Evolutionary conservation across 2,113 vertebrate genomes (phyloP).

Genomic region (Leucopsar rothschildi): DNA sequence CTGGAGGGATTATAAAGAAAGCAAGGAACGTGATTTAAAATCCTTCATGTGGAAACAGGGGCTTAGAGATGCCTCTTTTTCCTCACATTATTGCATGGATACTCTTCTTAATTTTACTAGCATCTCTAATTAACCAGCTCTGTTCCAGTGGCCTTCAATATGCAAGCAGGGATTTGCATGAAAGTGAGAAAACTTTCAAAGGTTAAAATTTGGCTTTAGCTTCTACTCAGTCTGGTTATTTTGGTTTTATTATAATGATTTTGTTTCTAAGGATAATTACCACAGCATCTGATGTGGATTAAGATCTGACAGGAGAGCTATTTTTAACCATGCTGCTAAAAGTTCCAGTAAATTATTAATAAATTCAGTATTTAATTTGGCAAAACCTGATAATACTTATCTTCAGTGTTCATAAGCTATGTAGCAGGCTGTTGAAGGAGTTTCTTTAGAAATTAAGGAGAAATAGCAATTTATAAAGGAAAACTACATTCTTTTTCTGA

Average conservation of each 20-base stretch:
- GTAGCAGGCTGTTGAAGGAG: not conserved
- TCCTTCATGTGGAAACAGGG: not conserved
- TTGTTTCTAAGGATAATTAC: not conserved
- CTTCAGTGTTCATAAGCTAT: not conserved
- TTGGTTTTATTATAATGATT: not conserved
- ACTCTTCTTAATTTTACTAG: not conserved
- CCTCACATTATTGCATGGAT: not conserved
- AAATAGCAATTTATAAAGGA: not conserved
- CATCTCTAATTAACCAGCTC: not conserved
- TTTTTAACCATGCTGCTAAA: not conserved
- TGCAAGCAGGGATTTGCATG: not conserved
- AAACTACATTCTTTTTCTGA: not conserved
- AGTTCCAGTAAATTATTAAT: constrained; percentile 37
- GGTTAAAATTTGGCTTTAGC: not conserved
- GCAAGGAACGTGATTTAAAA: constrained; percentile 1
- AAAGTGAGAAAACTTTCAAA: not conserved
- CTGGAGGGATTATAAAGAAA: constrained; percentile 9
- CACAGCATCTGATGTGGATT: not conserved
- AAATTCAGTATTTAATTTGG: constrained; percentile 11
- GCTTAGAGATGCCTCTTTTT: not conserved
- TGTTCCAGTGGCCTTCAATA: not conserved
- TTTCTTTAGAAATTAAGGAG: not conserved
- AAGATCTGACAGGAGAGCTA: not conserved
- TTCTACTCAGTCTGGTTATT: not conserved
- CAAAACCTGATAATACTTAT: not conserved